phyloP scores from a whole-genome alignment of 2,888 invertebrate species.

The Synanthedon myopaeformis region DNA sequence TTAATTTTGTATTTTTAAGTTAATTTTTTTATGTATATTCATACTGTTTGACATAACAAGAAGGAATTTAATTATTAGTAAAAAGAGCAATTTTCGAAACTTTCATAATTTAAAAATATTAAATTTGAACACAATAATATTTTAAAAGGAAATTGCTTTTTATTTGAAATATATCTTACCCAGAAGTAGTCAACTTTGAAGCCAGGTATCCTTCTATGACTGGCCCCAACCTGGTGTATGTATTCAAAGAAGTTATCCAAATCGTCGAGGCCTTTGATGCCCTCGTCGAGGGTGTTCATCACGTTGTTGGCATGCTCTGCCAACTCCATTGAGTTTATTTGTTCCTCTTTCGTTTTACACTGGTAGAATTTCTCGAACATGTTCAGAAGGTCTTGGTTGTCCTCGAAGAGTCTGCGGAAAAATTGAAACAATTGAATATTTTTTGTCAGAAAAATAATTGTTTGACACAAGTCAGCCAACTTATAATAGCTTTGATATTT shows the following conservation, averaged over 20 bases:
- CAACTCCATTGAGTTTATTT: slow-evolving; percentile 83
- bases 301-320: slow-evolving; percentile 90
- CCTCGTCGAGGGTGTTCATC: slow-evolving; percentile 90
- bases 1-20: too few species aligned
- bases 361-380: slow-evolving; percentile 87
- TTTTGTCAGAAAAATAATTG: too few species aligned
- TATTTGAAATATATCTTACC: slow-evolving; percentile 67
- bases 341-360: slow-evolving; percentile 82
- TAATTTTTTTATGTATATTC: too few species aligned
- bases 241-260: slow-evolving; percentile 86
- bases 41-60: too few species aligned
- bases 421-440: too few species aligned
- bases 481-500: too few species aligned
- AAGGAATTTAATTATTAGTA: too few species aligned
- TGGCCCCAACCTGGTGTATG: slow-evolving; percentile 84
- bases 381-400: slow-evolving; percentile 80
- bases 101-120: too few species aligned
- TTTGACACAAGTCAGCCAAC: too few species aligned
- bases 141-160: neutral
- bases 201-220: slow-evolving; percentile 85
- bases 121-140: too few species aligned
- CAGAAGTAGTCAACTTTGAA: slow-evolving; percentile 90
- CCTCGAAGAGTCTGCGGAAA: slow-evolving; percentile 84
- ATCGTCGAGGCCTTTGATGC: slow-evolving; percentile 87
- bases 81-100: too few species aligned